These are phyloP conservation scores for Himantopus leucocephalus DNA, from an alignment of 2,113 vertebrate species.

Conservation along the genomic window DNA sequence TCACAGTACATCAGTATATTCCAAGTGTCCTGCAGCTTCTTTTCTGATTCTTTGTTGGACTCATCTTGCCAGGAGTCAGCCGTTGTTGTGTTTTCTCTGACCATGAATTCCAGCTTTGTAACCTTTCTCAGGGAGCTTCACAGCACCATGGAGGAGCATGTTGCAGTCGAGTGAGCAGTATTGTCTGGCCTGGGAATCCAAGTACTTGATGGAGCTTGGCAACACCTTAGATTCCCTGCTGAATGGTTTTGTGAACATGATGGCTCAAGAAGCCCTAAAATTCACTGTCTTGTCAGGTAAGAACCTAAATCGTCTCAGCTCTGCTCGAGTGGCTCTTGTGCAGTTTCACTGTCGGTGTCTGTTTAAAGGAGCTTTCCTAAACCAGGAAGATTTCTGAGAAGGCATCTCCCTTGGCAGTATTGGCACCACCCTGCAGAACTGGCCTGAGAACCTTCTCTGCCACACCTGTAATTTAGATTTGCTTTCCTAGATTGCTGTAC, in stretches of 20 bases:
- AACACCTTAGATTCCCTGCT: conserved; percentile 84
- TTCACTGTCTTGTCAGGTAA: conserved; percentile 92
- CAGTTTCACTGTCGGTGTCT: background rate
- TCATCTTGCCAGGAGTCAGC: background rate
- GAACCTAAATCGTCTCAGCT: background rate
- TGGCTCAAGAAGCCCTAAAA: conserved; percentile 96
- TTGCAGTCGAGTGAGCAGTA: conserved; percentile 88
- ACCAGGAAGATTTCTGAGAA: background rate
- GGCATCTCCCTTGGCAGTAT: background rate
- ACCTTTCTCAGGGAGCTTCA: conserved; percentile 79
- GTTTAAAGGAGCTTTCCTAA: background rate
- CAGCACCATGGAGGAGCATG: conserved; percentile 87
- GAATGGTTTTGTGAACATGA: conserved; percentile 90
- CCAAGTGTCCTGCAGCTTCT: background rate
- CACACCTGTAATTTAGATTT: background rate
- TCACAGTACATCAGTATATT: background rate
- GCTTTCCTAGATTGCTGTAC: background rate
- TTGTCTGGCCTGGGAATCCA: conserved; percentile 95
- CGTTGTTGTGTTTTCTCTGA: background rate
- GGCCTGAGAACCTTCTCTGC: background rate
- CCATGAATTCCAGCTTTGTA: background rate
- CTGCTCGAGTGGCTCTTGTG: background rate
- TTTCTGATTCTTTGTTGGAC: background rate
- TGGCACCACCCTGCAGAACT: background rate
- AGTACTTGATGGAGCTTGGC: conserved; percentile 91